These are phyloP conservation scores for cat (Felis catus) DNA, from an alignment of 2,113 vertebrate species.

Conservation along the genomic window F.catus_Fca126_mat1.0 CM031420.1:129300501-129301000, in stretches of 20 bases:
- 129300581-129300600: not conserved
- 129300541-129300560: not conserved
- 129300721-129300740: not conserved
- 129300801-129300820: not conserved
- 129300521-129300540: not conserved
- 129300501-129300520: not conserved
- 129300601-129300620: not conserved
- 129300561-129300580: not conserved
- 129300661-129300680: not conserved
- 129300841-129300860: conserved; percentile 42
- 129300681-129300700: not conserved
- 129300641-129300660: not conserved
- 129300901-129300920: not conserved
- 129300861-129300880: conserved; percentile 26
- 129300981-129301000: not conserved
- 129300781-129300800: not conserved
- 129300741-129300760: not conserved
- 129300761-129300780: not conserved
- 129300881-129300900: conserved; percentile 65
- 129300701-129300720: not conserved
- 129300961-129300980: not conserved
- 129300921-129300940: not conserved
- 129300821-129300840: conserved; percentile 47
- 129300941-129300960: conserved; percentile 30
- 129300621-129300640: not conserved